Evolutionary conservation across 1,140 invertebrate species (phyloP).

Genomic region (Yoshiicerus persimilis): DNA sequence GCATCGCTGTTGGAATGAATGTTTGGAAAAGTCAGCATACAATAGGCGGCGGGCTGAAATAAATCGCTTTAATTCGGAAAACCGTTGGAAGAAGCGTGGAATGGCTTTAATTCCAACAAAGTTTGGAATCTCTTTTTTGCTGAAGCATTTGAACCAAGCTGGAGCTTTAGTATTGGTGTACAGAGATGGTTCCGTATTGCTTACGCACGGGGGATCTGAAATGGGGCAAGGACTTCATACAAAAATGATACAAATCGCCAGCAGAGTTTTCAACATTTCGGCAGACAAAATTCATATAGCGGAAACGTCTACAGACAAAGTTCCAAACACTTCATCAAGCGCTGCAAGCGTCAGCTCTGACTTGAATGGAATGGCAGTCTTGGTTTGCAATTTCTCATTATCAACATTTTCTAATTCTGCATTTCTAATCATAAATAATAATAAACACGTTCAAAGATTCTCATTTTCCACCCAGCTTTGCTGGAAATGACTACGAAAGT

Average conservation of each 20-base stretch:
- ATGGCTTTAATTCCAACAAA: slow-evolving; percentile 81
- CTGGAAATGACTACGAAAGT: too few relatives aligned
- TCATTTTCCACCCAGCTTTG: too few relatives aligned
- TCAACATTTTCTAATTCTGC: too few relatives aligned
- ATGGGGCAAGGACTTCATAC: slow-evolving; percentile 96
- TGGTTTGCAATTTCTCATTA: slow-evolving; percentile 66
- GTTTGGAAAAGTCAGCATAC: slow-evolving; percentile 68
- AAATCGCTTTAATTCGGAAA: slow-evolving; percentile 73
- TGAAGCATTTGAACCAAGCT: slow-evolving; percentile 78
- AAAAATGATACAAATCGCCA: slow-evolving; percentile 89
- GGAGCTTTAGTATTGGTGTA: slow-evolving; percentile 90
- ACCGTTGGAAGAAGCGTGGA: slow-evolving; percentile 85
- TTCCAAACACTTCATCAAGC: slow-evolving; percentile 89
- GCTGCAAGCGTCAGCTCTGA: slow-evolving; percentile 89
- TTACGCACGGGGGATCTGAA: slow-evolving; percentile 88
- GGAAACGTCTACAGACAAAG: slow-evolving; percentile 88
- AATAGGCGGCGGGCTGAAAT: slow-evolving; percentile 62
- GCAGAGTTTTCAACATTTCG: slow-evolving; percentile 71
- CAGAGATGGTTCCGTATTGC: slow-evolving; percentile 83
- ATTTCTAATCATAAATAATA: too few relatives aligned
- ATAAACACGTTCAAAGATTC: too few relatives aligned
- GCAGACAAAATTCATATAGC: slow-evolving; percentile 77
- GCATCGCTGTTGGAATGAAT: slow-evolving; percentile 77
- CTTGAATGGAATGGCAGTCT: slow-evolving; percentile 90
- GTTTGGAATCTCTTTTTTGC: slow-evolving; percentile 83